Base-by-base conservation (phyloP, 2,797 vertebrate species). In the Scolopax bukidnonensis region DNA sequence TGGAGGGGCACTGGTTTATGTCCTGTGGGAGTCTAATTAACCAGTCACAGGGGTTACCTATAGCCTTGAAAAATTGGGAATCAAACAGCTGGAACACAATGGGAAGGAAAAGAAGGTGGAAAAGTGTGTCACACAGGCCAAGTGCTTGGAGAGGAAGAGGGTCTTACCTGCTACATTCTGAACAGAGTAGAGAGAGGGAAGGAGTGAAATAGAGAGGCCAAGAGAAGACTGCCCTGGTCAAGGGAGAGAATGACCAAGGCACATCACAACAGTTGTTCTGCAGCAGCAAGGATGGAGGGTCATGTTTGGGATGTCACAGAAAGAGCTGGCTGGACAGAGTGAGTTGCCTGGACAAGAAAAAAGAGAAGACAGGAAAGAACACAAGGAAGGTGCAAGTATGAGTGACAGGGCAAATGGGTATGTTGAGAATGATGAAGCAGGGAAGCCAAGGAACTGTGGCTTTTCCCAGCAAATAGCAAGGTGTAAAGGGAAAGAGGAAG, bases 361-460 rank as follows among this genome's bases (percentile, higher is more conserved):
- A 84, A 79, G n/a, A 94, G 61, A 91, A 82, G 78, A 89, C 18
- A 88, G 81, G 73, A 71, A 95, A 95, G 53, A 94, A 94, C 84
- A 82, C 51, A 83, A 48, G 47, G 71, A 71, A 93, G 17, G 43
- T 68, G n/a, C 73, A 90, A 87, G 65, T 56, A 28, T 86, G 89
- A 94, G 57, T 63, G 65, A 79, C 24, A 89, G 20, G 23, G 30
- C 41, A 91, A 83, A 93, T n/a, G 41, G 61, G 19, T 36, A 28
- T 4, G 18, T 20, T 59, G 74, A 70, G 50, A 86, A 81, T 10
- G 38, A 92, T 23, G 69, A 92, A 73, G 60, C 28, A 76, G 60
- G 61, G 76, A 93, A 90, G 59, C 33, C 38, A 90, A 78, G 53
- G 28, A 88, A 20, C 40, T 85, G 61, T 76, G 75, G n/a, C 60